Percentiles rank a stretch among this genome's conserved stretches.
Conservation (phyloP, 2,888 invertebrate species). For the Nasonovia ribisnigri region DNA sequence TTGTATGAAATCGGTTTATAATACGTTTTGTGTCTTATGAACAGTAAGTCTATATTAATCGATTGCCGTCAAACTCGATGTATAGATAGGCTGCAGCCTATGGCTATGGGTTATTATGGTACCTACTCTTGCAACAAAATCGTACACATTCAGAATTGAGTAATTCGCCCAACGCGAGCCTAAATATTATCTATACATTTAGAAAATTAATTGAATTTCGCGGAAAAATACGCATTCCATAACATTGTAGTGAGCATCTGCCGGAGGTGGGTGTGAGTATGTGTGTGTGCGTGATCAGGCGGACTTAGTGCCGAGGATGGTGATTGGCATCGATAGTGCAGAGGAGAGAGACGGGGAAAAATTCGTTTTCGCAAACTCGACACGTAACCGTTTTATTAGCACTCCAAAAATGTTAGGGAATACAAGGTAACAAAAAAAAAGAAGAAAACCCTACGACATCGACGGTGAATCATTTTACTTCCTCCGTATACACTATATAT, state of each 20-base stretch:
- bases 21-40: constrained; percentile 46
- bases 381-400: constrained; percentile 14
- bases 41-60: constrained; percentile 42
- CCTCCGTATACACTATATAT: neutral
- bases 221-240: neutral
- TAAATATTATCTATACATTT: neutral
- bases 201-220: constrained; percentile 7
- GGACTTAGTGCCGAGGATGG: neutral
- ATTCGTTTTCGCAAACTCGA: neutral
- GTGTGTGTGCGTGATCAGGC: neutral
- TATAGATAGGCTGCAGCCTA: neutral
- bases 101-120: neutral
- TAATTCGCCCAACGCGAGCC: neutral
- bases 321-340: neutral
- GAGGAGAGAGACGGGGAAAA: neutral
- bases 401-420: neutral
- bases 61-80: constrained; percentile 27
- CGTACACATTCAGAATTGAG: neutral
- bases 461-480: constrained; percentile 29
- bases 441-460: neutral
- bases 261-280: neutral
- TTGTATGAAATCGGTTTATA: constrained; percentile 30
- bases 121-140: neutral
- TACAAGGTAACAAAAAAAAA: neutral
- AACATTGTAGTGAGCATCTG: neutral